Evolutionary conservation across 23 tunicate genomes (phyloP).

Genomic region (Phallusia fumigata): DNA sequence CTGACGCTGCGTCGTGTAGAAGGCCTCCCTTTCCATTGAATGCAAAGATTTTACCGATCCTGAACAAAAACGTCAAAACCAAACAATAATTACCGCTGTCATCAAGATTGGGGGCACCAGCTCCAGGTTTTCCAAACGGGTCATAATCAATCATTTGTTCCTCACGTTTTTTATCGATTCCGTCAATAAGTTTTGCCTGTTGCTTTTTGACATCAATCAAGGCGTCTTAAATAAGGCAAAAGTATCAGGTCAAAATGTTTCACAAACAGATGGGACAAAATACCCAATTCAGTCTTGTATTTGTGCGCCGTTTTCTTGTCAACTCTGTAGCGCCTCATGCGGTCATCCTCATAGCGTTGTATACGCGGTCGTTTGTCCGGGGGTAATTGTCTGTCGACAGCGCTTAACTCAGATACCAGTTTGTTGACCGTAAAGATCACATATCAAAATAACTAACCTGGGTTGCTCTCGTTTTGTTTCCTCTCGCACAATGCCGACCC

Average conservation of each 20-base stretch:
- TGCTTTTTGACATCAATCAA: conserved; percentile 55
- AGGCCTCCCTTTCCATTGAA: conserved; percentile 22
- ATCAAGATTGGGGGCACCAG: conserved; percentile 92
- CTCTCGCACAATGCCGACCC: conserved; percentile 62
- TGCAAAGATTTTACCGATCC: background rate
- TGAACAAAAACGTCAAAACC: background rate
- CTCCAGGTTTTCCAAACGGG: conserved; percentile 96
- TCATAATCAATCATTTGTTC: conserved; percentile 58
- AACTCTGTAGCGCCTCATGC: conserved; percentile 86
- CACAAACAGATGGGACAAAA: too few relatives aligned
- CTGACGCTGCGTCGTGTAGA: conserved; percentile 49
- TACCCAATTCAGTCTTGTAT: conserved; percentile 81
- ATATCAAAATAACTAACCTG: background rate
- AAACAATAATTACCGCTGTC: conserved; percentile 47
- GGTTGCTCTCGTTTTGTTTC: background rate
- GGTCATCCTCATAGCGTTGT: conserved; percentile 82
- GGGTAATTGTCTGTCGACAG: background rate
- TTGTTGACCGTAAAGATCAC: too few relatives aligned
- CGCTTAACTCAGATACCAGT: too few relatives aligned
- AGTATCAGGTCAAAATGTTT: background rate
- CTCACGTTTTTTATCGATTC: conserved; percentile 69
- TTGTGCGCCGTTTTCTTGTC: conserved; percentile 58
- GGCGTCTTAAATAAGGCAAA: conserved; percentile 33
- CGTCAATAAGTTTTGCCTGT: conserved; percentile 31
- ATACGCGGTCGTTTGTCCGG: conserved; percentile 24